Evolutionary conservation across 37 sponge, comb jelly and placozoan species (phyloP).

Genomic region (Mnemiopsis leidyi): DNA sequence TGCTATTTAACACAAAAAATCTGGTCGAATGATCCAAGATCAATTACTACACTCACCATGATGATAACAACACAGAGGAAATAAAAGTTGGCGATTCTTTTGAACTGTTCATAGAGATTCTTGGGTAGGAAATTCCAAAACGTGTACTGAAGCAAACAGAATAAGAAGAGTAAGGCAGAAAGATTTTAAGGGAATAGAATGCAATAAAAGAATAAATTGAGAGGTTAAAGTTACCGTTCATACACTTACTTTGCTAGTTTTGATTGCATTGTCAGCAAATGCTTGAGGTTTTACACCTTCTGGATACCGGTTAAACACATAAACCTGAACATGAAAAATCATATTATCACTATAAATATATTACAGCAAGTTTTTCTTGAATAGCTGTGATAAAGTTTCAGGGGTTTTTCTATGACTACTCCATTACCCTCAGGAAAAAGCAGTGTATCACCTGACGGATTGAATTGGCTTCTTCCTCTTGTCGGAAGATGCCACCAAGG

Average conservation of each 20-base stretch:
- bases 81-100: constrained; percentile 81
- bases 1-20: too few species aligned
- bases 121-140: constrained; percentile 80
- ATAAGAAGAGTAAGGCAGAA: too few species aligned
- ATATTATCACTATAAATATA: too few species aligned
- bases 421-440: too few species aligned
- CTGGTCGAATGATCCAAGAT: too few species aligned
- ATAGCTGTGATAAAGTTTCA: too few species aligned
- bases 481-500: background rate
- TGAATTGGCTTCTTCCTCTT: background rate
- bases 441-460: background rate
- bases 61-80: constrained; percentile 79
- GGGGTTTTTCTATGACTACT: too few species aligned
- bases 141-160: constrained; percentile 71
- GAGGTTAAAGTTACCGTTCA: background rate
- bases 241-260: constrained; percentile 48
- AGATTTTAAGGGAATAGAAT: too few species aligned
- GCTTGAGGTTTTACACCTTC: constrained; percentile 37
- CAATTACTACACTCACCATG: constrained; percentile 60
- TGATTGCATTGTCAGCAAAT: constrained; percentile 62
- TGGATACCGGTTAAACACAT: constrained; percentile 60
- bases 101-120: constrained; percentile 87
- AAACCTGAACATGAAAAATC: constrained; percentile 20
- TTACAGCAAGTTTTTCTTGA: background rate
- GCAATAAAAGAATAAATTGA: too few species aligned